phyloP scores from a whole-genome alignment of 2,113 vertebrate genomes.

The Apistogramma diplotaenia region DNA sequence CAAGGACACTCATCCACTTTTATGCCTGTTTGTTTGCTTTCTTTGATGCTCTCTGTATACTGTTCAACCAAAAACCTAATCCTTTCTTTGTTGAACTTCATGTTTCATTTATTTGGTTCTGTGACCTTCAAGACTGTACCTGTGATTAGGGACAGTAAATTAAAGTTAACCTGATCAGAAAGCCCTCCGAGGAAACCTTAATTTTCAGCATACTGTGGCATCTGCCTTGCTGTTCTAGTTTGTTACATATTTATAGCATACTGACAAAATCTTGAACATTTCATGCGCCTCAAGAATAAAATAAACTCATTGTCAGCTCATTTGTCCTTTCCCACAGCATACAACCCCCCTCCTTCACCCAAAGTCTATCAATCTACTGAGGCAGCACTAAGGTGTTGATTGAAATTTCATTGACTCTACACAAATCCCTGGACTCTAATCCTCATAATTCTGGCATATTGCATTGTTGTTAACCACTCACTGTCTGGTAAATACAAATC shows the following conservation, averaged over 20 bases:
- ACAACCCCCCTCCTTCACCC: background rate
- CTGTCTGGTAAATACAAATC: conserved; percentile 71
- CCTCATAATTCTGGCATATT: conserved; percentile 71
- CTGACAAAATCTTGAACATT: background rate
- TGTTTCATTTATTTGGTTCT: background rate
- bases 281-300: background rate
- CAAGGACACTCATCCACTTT: too few species aligned
- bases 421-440: conserved; percentile 61
- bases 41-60: too few species aligned
- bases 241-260: background rate
- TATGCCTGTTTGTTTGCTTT: too few species aligned
- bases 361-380: conserved; percentile 31
- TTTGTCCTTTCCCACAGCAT: conserved; percentile 19
- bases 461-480: conserved; percentile 73
- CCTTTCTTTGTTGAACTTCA: too few species aligned
- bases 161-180: background rate
- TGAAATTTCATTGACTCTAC: conserved; percentile 50
- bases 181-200: background rate
- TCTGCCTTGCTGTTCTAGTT: background rate
- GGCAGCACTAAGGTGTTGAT: conserved; percentile 44
- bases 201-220: background rate
- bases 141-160: background rate
- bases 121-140: background rate
- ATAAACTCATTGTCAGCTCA: background rate
- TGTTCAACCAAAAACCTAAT: too few species aligned